Evolutionary conservation across 1,140 invertebrate species (phyloP), one percentile per base, ranked within the genome.

Genomic region (Cryptotermes secundus): DNA sequence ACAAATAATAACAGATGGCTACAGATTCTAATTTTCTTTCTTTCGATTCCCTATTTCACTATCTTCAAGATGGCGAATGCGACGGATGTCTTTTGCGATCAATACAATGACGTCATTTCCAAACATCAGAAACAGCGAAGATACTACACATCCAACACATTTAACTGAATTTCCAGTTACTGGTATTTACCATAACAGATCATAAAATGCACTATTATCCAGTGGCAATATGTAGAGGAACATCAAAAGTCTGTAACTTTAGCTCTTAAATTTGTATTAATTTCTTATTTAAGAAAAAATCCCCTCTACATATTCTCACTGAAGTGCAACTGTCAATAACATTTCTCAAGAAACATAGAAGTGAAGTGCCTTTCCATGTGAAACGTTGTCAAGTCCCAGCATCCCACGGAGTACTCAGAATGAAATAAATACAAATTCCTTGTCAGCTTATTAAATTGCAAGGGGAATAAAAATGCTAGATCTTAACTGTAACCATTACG

Each of bases 31-130:
- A 85, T 83, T 85, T 85, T 83, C 84, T 85, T 86, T 83, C 85
- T 42, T 83, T 80, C 14, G 9, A 89, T 86, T 89, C 87, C 88
- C 88, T 89, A 89, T 89, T 89, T 88, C 88, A 89, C 90, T 88
- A 90, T 89, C 88, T 89, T 88, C 91, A 92, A 91, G 89, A 91
- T 91, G 91, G 91, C 91, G 91, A 90, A 89, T 89, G 87, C 87
- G 87, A 88, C 82, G 80, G 89, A 89, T 90, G 86, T 87, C 87
- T 89, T 88, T 87, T 88, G 87, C 89, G 91, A 92, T 92, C 92
- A 93, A 93, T 93, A 92, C 89, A 90, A 90, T 92, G 92, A 92
- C 92, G 92, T 92, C 91, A 92, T 36, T 82, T 14, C 9, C 36
- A 82, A 82, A 45, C 42, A n/a, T 81, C 81, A 72, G 22, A 22